Evolutionary conservation across 1,140 invertebrate genomes (phyloP).

Genomic region (Papilio glaucus): DNA sequence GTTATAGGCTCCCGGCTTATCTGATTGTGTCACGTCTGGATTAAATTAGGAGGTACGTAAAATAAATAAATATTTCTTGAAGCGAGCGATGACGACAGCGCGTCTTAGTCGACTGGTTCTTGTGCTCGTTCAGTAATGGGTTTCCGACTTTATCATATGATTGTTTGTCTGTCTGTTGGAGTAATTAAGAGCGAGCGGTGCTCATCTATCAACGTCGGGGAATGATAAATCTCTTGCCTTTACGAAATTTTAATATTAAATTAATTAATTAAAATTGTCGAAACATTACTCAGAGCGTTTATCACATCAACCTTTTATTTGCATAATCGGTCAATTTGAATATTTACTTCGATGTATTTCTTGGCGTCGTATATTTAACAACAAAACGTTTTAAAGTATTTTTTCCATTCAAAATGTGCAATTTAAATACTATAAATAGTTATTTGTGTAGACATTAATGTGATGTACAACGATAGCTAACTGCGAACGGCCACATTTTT

Average conservation of each 20-base stretch:
- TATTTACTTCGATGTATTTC: conserved; percentile 18
- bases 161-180: conserved; percentile 38
- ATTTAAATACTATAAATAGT: conserved; percentile 18
- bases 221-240: conserved; percentile 50
- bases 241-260: conserved; percentile 50
- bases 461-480: neutral
- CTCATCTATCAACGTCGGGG: conserved; percentile 49
- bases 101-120: neutral
- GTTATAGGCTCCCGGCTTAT: conserved; percentile 19
- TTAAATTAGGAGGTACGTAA: neutral
- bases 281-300: conserved; percentile 29
- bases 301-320: conserved; percentile 35
- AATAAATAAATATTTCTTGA: neutral
- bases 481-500: neutral
- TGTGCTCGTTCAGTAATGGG: conserved; percentile 16
- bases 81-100: neutral
- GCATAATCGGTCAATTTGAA: conserved; percentile 37
- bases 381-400: conserved; percentile 21
- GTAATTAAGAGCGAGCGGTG: conserved; percentile 45
- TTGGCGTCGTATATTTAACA: conserved; percentile 13
- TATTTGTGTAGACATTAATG: conserved; percentile 25
- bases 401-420: conserved; percentile 23
- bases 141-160: conserved; percentile 13
- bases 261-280: conserved; percentile 45
- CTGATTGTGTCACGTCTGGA: conserved; percentile 23